Percentiles rank a stretch among this genome's conserved stretches.
These are phyloP conservation scores for Ceratosolen solmsi DNA, from an alignment of 1,140 invertebrate genomes.

Conservation along the genomic window DNA sequence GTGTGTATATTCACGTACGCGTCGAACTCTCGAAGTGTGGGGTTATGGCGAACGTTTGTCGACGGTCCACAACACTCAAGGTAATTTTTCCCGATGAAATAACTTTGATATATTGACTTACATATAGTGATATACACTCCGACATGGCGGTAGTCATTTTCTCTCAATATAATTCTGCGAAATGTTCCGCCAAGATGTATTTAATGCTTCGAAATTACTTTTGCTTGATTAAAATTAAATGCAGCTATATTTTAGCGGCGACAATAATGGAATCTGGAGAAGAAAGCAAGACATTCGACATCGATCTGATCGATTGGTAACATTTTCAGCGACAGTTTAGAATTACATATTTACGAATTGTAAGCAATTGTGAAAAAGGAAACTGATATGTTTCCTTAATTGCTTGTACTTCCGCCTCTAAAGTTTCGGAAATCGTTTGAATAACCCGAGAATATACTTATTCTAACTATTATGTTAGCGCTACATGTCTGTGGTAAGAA, in stretches of 20 bases:
- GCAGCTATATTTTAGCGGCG: background rate
- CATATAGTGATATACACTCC: conserved; percentile 36
- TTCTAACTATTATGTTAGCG: conserved; percentile 35
- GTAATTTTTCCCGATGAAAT: conserved; percentile 50
- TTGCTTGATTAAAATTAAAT: conserved; percentile 25
- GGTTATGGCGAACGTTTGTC: conserved; percentile 18
- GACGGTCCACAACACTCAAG: conserved; percentile 6
- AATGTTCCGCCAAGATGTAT: background rate
- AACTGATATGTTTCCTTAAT: conserved; percentile 36
- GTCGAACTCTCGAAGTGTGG: background rate
- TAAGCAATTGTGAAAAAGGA: background rate
- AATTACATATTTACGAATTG: background rate
- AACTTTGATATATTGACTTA: conserved; percentile 47
- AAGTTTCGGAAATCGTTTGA: background rate
- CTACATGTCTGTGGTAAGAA: conserved; percentile 10
- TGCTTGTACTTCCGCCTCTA: conserved; percentile 31
- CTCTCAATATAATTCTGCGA: conserved; percentile 21
- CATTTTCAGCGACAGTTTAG: too few relatives aligned
- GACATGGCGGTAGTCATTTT: conserved; percentile 18
- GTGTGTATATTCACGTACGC: background rate
- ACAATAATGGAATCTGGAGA: background rate
- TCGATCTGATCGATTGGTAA: too few relatives aligned
- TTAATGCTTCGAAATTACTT: conserved; percentile 7
- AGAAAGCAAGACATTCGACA: background rate
- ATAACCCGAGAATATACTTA: background rate